Evolutionary conservation across 2,888 invertebrate species (phyloP).

Genomic region (Colletes collaris): DNA sequence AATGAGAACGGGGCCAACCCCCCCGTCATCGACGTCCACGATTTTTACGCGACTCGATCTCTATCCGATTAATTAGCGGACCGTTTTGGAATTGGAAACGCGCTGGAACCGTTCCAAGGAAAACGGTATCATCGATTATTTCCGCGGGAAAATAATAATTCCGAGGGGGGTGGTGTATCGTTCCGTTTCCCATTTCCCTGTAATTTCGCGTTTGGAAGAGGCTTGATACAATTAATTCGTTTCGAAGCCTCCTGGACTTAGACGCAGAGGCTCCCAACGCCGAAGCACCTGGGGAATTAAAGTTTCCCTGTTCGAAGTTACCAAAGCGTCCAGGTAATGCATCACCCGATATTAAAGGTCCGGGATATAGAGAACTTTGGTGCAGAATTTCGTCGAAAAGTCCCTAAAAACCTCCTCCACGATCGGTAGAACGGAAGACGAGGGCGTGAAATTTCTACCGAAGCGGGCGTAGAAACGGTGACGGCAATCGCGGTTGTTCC

Average conservation of each 20-base stretch:
- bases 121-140: background rate
- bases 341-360: no score
- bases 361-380: no score
- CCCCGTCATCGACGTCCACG: background rate
- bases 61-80: constrained; percentile 28
- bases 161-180: background rate
- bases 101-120: background rate
- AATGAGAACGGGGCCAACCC: constrained; percentile 4
- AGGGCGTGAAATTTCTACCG: no score
- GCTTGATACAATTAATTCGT: no score
- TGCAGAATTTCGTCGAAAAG: no score
- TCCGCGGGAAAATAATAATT: background rate
- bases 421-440: no score
- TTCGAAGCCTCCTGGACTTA: no score
- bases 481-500: no score
- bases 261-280: no score
- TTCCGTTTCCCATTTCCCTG: background rate
- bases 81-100: background rate
- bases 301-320: background rate
- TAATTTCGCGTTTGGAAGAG: background rate
- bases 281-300: constrained; percentile 12
- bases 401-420: no score
- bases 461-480: no score
- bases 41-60: constrained; percentile 1
- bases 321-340: background rate